Percentiles rank a stretch among this genome's conserved stretches.
These are phyloP conservation scores for Microctenopoma steveboyesi DNA, from an alignment of 2,797 vertebrate genomes.

Conservation along the genomic window DNA sequence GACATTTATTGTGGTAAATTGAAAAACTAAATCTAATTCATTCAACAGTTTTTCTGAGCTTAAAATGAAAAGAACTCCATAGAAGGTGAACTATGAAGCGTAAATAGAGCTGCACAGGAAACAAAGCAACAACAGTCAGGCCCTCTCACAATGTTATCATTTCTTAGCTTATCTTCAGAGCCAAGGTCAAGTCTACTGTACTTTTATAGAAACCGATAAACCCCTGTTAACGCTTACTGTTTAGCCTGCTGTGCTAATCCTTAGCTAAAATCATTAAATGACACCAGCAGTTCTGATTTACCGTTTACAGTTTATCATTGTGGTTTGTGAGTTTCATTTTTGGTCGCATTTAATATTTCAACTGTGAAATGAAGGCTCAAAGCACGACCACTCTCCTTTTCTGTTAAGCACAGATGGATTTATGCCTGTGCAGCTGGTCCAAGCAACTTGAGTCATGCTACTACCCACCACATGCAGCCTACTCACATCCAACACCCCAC, in stretches of 20 bases:
- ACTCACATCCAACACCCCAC: conserved; percentile 27
- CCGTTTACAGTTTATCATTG: background rate
- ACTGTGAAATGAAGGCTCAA: conserved; percentile 5
- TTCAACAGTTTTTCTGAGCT: background rate
- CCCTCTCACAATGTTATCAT: conserved; percentile 6
- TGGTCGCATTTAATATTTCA: background rate
- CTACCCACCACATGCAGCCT: conserved; percentile 46
- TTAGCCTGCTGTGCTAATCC: background rate
- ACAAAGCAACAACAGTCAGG: too few relatives aligned
- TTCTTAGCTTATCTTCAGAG: conserved; percentile 25
- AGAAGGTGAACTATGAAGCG: background rate
- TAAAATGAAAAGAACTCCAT: background rate
- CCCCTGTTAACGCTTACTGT: background rate
- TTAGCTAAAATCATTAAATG: background rate
- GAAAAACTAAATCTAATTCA: background rate
- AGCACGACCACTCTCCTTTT: conserved; percentile 7
- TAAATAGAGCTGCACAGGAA: background rate
- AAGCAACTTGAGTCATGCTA: conserved; percentile 50
- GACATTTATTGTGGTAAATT: background rate
- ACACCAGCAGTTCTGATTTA: background rate
- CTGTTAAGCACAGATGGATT: conserved; percentile 39
- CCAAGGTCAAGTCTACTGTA: conserved; percentile 29
- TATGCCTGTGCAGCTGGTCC: conserved; percentile 11
- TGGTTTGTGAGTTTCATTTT: background rate
- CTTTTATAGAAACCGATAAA: conserved; percentile 10